Evolutionary conservation across 2,797 vertebrate genomes (phyloP).

Genomic region (Microchirus variegatus): DNA sequence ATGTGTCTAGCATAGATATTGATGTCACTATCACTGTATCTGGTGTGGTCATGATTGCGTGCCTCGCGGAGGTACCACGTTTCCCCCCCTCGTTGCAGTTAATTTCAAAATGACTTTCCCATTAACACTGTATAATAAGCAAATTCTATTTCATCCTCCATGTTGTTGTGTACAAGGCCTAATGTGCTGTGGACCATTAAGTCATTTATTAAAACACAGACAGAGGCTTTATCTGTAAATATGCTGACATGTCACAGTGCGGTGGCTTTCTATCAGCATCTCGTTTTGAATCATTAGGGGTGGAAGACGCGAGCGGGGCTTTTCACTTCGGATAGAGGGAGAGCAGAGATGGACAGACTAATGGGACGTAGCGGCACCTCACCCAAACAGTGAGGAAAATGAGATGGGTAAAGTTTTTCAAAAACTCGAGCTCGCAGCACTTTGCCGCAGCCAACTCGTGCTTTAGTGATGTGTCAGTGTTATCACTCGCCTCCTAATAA

Average conservation of each 20-base stretch:
- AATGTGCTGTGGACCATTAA: conserved; percentile 31
- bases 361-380: conserved; percentile 65
- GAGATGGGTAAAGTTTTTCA: conserved; percentile 45
- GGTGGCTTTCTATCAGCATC: conserved; percentile 54
- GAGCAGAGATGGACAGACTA: conserved; percentile 51
- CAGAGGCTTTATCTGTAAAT: conserved; percentile 48
- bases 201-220: conserved; percentile 35
- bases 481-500: conserved; percentile 64
- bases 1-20: conserved; percentile 9
- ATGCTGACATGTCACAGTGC: conserved; percentile 65
- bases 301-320: conserved; percentile 4
- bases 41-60: neutral
- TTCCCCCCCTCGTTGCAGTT: neutral
- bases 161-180: conserved; percentile 10
- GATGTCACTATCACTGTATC: neutral
- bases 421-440: conserved; percentile 49
- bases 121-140: neutral
- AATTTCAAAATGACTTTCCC: conserved; percentile 3
- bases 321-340: conserved; percentile 1
- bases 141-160: conserved; percentile 2
- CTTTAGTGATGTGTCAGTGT: conserved; percentile 69
- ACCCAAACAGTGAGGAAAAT: conserved; percentile 46
- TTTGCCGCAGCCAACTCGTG: conserved; percentile 39
- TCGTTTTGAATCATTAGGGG: conserved; percentile 35
- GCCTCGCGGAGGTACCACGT: conserved; percentile 1